These are phyloP conservation scores for Melipona quadrifasciata DNA, from an alignment of 1,140 invertebrate genomes.

Conservation along the genomic window DNA sequence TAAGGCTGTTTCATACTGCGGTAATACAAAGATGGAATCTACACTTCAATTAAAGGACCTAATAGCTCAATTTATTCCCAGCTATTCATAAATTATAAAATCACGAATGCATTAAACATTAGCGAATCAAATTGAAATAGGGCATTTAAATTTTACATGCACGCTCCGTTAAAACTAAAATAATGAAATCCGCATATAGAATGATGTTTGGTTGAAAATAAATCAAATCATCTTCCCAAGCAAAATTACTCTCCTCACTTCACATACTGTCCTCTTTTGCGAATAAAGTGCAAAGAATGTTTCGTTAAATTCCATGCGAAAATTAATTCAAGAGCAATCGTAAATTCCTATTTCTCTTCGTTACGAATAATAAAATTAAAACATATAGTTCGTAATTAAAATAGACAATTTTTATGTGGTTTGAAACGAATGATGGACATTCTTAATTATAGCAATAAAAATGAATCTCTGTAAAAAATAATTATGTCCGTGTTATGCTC, in stretches of 20 bases:
- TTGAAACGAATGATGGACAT: background rate
- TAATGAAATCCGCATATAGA: background rate
- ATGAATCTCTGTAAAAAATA: background rate
- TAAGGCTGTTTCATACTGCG: background rate
- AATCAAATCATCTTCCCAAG: background rate
- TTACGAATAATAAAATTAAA: background rate
- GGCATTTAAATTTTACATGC: background rate
- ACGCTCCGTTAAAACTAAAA: background rate
- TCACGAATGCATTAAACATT: background rate
- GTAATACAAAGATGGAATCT: background rate
- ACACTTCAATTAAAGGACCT: background rate
- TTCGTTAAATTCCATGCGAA: background rate
- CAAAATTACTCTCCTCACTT: background rate
- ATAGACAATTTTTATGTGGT: background rate
- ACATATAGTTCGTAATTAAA: background rate
- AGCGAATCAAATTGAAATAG: background rate
- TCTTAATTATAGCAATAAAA: background rate
- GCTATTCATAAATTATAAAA: background rate
- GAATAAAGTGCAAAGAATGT: background rate
- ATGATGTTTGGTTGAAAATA: background rate
- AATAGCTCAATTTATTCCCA: background rate
- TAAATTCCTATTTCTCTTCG: background rate
- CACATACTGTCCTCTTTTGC: background rate
- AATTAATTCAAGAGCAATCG: background rate
- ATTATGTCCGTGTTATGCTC: too few relatives aligned